Percentiles rank a stretch among this genome's conserved stretches.
phyloP scores from a whole-genome alignment of 2,113 vertebrate genomes.

The Etheostoma cragini region DNA sequence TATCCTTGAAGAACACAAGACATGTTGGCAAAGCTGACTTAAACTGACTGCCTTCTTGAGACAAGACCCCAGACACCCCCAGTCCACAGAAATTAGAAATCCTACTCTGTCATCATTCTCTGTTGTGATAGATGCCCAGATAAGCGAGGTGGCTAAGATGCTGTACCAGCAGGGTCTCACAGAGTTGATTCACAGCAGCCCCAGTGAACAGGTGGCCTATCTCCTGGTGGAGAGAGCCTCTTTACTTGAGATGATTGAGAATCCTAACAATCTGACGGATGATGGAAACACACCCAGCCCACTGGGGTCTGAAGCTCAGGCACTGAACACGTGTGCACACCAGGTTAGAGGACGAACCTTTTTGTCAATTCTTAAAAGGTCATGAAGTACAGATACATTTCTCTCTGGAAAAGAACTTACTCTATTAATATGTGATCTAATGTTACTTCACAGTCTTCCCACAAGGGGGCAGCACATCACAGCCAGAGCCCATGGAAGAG shows the following conservation, averaged over 20 bases:
- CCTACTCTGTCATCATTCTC: neutral
- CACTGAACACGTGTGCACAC: constrained; percentile 36
- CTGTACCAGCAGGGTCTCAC: constrained; percentile 86
- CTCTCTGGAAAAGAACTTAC: neutral
- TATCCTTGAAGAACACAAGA: neutral
- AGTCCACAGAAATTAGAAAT: neutral
- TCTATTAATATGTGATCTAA: neutral
- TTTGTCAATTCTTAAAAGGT: neutral
- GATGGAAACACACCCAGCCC: constrained; percentile 56
- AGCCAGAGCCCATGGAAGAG: constrained; percentile 82
- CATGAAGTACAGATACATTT: neutral
- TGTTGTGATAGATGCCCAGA: constrained; percentile 82
- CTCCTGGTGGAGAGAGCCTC: constrained; percentile 86
- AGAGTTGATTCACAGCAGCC: constrained; percentile 82
- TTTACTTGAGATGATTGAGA: constrained; percentile 78
- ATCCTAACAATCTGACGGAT: constrained; percentile 40
- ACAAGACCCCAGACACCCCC: neutral
- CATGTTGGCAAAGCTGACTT: neutral
- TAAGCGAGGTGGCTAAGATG: constrained; percentile 88
- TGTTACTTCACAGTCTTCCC: constrained; percentile 52
- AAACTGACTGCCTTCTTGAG: neutral
- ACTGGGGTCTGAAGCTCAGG: constrained; percentile 8
- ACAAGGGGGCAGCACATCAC: constrained; percentile 73
- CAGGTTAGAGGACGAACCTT: constrained; percentile 65
- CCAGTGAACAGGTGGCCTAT: constrained; percentile 88